Evolutionary conservation across 2,113 vertebrate species (phyloP).

Genomic region (Sturnira hondurensis): DNA sequence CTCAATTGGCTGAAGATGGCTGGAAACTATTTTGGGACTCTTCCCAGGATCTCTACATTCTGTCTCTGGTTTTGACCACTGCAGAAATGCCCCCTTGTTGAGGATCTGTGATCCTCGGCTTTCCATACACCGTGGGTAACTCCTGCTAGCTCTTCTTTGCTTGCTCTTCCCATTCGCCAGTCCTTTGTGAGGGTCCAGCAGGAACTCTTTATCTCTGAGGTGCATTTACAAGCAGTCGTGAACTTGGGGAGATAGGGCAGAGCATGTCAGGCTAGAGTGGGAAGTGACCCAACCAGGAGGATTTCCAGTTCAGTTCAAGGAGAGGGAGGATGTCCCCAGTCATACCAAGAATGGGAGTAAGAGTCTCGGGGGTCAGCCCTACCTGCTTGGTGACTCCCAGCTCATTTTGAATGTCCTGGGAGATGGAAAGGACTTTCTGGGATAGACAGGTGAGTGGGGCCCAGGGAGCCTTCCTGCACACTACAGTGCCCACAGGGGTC

Average conservation of each 20-base stretch:
- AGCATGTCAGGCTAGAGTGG: background rate
- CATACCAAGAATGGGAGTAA: background rate
- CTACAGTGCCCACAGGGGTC: background rate
- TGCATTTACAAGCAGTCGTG: background rate
- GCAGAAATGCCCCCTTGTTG: background rate
- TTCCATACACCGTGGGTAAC: background rate
- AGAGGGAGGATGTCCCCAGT: background rate
- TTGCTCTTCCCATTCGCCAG: background rate
- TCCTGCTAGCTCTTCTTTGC: background rate
- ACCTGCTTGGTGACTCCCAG: background rate
- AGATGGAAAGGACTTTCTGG: background rate
- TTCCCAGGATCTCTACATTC: constrained; percentile 49
- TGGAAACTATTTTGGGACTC: constrained; percentile 53
- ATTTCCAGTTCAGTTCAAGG: background rate
- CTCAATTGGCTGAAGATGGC: constrained; percentile 43
- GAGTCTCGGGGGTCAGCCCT: background rate
- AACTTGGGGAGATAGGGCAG: background rate
- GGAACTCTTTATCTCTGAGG: background rate
- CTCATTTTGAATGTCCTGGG: background rate
- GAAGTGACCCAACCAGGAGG: background rate
- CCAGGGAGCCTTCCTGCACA: background rate
- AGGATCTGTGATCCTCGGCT: background rate
- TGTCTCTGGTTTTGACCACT: constrained; percentile 6
- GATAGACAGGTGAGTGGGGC: background rate
- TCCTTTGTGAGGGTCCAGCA: background rate